Conservation (phyloP, 2,797 vertebrate genomes). For the Siniperca obscura region DNA sequence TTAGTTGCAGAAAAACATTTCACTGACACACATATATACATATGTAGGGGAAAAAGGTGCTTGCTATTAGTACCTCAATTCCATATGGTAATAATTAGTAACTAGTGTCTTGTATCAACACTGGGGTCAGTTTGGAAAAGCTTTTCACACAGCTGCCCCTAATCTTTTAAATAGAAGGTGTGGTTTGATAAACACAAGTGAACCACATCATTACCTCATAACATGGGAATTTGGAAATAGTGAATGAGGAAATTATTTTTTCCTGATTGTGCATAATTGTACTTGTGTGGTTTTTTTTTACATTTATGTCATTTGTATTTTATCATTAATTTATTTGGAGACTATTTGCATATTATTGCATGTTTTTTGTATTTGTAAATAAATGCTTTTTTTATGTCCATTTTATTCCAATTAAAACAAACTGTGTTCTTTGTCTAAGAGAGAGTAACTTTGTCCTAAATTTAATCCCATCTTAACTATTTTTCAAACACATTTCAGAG, state of each 20-base stretch:
- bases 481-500: constrained; percentile 11
- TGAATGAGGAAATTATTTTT: not conserved
- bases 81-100: constrained; percentile 5
- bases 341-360: not conserved
- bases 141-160: constrained; percentile 8
- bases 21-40: no score
- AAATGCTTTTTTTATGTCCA: no score
- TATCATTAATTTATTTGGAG: not conserved
- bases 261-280: not conserved
- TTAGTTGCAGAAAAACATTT: not conserved
- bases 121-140: constrained; percentile 4
- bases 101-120: constrained; percentile 5
- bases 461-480: constrained; percentile 7
- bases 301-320: not conserved
- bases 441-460: not conserved
- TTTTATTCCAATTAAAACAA: not conserved
- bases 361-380: not conserved
- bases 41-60: not conserved
- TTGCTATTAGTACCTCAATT: not conserved
- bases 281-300: not conserved
- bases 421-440: not conserved
- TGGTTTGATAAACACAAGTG: constrained; percentile 22
- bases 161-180: constrained; percentile 31
- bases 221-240: not conserved
- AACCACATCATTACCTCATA: constrained; percentile 21